phyloP scores from a whole-genome alignment of 2,888 invertebrate genomes.

The Anagyrus pseudococci region DNA sequence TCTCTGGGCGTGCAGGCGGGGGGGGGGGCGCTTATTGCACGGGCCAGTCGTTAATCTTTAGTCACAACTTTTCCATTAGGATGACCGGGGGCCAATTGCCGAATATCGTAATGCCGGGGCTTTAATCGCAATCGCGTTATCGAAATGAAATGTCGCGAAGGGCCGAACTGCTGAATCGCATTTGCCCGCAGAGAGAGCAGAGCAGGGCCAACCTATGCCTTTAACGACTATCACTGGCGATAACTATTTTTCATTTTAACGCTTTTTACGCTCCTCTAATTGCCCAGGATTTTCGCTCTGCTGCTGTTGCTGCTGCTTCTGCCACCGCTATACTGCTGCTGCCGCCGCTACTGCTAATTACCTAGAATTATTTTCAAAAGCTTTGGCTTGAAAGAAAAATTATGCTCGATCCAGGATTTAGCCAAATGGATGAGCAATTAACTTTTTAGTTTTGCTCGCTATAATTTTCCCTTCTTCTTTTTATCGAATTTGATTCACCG shows the following conservation, averaged over 20 bases:
- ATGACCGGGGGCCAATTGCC: neutral
- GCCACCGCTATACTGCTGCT: neutral
- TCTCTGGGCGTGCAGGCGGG: too few relatives aligned
- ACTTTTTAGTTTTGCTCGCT: neutral
- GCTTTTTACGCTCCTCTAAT: neutral
- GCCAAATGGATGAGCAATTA: neutral
- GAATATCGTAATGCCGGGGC: conserved; percentile 12
- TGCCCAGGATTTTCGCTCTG: conserved; percentile 2
- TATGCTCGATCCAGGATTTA: neutral
- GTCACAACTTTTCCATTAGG: conserved; percentile 31
- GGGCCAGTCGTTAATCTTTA: conserved; percentile 32
- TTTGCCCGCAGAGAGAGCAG: neutral
- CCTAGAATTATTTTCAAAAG: conserved; percentile 7
- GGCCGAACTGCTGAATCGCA: neutral
- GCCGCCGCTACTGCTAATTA: neutral
- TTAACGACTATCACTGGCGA: neutral
- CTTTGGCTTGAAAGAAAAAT: neutral
- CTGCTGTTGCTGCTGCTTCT: neutral
- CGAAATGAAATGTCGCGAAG: conserved; percentile 2
- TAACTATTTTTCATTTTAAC: conserved; percentile 1
- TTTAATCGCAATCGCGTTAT: conserved; percentile 17
- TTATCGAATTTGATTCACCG: too few relatives aligned
- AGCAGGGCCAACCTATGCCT: neutral
- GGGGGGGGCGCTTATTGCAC: too few relatives aligned
- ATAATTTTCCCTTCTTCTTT: neutral